These are phyloP conservation scores for Plusia festucae DNA, from an alignment of 2,888 invertebrate species.

Conservation along the genomic window DNA sequence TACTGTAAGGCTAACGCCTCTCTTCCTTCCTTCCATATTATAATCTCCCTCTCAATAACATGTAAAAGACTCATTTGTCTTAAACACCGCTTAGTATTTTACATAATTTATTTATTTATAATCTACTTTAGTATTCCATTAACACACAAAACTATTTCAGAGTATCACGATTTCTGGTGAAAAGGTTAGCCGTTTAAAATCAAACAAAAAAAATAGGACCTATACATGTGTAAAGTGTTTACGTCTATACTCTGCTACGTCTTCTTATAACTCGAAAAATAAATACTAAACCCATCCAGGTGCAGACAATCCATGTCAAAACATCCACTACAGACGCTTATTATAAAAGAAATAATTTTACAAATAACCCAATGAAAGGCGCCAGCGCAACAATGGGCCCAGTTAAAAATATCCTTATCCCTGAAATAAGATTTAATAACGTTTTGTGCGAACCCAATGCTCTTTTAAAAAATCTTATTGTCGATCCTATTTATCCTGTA, in stretches of 20 bases:
- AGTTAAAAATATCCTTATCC: constrained; percentile 72
- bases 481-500: constrained; percentile 66
- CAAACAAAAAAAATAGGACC: no score
- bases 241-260: neutral
- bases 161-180: neutral
- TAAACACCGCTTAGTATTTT: no score
- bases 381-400: constrained; percentile 62
- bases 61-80: no score
- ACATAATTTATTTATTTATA: no score
- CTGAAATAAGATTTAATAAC: constrained; percentile 85
- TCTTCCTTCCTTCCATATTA: no score
- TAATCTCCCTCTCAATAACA: no score
- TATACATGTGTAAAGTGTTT: neutral
- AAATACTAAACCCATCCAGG: constrained; percentile 35
- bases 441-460: constrained; percentile 81
- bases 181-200: neutral
- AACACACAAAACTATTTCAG: no score
- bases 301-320: constrained; percentile 28
- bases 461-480: constrained; percentile 81
- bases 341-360: constrained; percentile 51
- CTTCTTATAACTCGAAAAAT: constrained; percentile 3
- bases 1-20: no score
- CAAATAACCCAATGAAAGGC: constrained; percentile 65
- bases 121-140: no score
- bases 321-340: constrained; percentile 34